These are phyloP conservation scores for Tinamus guttatus DNA, from an alignment of 2,113 vertebrate species.

Conservation along the genomic window DNA sequence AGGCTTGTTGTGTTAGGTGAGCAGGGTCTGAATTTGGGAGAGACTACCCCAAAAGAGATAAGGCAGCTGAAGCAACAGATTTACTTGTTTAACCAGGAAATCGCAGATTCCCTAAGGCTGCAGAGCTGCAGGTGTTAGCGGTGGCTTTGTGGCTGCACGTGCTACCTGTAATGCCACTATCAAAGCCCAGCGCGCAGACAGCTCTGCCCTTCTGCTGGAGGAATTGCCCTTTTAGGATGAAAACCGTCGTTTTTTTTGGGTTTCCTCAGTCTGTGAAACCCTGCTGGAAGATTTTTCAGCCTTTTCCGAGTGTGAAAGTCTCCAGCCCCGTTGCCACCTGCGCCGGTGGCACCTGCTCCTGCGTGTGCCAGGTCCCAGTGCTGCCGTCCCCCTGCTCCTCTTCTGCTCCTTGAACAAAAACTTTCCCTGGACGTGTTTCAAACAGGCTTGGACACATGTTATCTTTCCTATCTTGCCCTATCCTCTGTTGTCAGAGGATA, in stretches of 20 bases:
- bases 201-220: background rate
- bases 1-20: background rate
- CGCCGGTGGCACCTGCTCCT: background rate
- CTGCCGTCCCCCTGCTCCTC: background rate
- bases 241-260: background rate
- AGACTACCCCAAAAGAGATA: background rate
- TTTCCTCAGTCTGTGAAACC: constrained; percentile 43
- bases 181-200: background rate
- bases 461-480: background rate
- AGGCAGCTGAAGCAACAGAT: background rate
- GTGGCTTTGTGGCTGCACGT: background rate
- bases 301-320: background rate
- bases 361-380: background rate
- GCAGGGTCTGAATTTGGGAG: background rate
- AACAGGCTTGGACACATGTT: background rate
- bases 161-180: background rate
- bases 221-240: background rate
- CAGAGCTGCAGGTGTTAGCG: background rate
- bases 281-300: background rate
- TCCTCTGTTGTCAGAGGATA: too few relatives aligned
- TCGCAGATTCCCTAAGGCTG: background rate
- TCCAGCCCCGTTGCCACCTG: constrained; percentile 12
- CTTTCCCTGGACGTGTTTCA: background rate
- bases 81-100: background rate
- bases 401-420: background rate